phyloP scores from a whole-genome alignment of 2,797 vertebrate species.

The Tokudaia tokunoshimensis region DNA sequence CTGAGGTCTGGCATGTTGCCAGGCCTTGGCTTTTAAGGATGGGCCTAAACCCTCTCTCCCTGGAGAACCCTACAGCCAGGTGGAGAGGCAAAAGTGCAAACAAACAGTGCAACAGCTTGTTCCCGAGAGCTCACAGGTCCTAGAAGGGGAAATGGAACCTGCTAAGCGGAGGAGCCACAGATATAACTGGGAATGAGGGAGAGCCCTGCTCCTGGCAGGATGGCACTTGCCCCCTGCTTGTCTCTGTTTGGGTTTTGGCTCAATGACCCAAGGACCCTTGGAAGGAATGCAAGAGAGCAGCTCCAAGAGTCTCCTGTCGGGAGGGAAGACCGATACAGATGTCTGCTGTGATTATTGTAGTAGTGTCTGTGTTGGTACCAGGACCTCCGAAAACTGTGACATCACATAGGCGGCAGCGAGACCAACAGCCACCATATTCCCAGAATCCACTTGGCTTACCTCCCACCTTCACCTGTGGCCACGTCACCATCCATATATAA shows the following conservation, averaged over 20 bases:
- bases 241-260: not conserved
- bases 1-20: not conserved
- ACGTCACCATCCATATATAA: too few relatives aligned
- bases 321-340: not conserved
- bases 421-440: too few relatives aligned
- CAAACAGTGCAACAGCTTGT: not conserved
- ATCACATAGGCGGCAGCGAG: too few relatives aligned
- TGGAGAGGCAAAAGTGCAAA: not conserved
- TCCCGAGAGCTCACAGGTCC: accelerated
- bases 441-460: too few relatives aligned
- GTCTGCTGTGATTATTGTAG: not conserved
- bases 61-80: not conserved
- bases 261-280: accelerated
- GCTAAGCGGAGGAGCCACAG: not conserved
- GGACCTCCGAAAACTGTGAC: too few relatives aligned
- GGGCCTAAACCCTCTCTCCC: not conserved
- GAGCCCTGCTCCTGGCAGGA: accelerated
- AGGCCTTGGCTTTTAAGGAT: not conserved
- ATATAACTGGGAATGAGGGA: too few relatives aligned
- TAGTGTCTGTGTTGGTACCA: too few relatives aligned
- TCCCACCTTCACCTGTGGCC: too few relatives aligned
- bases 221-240: not conserved
- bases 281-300: not conserved
- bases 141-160: not conserved
- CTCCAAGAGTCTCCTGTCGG: not conserved